Conservation (phyloP, 1,140 invertebrate species). For the Atta cephalotes region DNA sequence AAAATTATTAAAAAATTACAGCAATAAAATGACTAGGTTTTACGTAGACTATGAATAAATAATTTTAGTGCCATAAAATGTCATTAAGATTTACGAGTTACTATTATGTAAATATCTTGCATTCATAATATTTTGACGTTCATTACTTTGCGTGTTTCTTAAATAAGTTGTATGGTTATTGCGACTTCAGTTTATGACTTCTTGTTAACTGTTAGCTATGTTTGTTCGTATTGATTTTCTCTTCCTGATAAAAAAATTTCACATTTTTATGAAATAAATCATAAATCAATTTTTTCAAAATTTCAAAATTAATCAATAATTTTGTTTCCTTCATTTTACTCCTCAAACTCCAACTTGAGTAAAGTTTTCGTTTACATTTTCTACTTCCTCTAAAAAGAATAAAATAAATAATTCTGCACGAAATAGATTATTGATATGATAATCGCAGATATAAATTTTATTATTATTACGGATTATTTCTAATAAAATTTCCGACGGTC, state of each 20-base stretch:
- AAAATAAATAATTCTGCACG: background rate
- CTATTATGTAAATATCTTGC: constrained; percentile 18
- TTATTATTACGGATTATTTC: background rate
- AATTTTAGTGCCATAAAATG: background rate
- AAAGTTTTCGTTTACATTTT: background rate
- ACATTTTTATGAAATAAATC: background rate
- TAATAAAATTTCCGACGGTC: background rate
- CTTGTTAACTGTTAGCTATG: background rate
- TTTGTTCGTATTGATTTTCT: constrained; percentile 4
- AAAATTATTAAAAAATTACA: background rate
- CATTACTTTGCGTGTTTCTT: background rate
- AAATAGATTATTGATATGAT: background rate
- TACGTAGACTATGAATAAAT: constrained; percentile 2
- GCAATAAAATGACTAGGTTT: background rate
- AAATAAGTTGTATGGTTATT: constrained; percentile 17
- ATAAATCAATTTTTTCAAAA: background rate
- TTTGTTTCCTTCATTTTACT: background rate
- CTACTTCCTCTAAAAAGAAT: background rate
- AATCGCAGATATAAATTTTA: background rate
- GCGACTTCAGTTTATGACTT: constrained; percentile 16
- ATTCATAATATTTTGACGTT: constrained; percentile 17
- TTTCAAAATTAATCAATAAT: background rate
- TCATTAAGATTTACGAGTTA: constrained; percentile 11
- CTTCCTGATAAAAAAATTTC: background rate
- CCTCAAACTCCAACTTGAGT: background rate